Base-by-base conservation (phyloP, 2,888 invertebrate species). In the Oegoconia quadripuncta region DNA sequence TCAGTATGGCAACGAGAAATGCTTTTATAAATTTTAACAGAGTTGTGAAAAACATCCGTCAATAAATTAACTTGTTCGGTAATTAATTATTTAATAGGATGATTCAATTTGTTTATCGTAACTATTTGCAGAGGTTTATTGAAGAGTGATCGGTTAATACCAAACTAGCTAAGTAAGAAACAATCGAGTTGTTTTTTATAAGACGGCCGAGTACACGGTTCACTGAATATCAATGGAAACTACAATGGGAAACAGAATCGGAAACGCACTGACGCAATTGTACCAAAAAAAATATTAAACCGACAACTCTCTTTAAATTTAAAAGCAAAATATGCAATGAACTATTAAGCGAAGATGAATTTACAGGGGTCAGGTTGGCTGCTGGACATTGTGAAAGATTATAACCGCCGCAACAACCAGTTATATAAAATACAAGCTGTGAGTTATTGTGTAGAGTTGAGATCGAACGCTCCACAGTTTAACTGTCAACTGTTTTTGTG, bases 361-460 rank as follows among this genome's bases (percentile, higher is more conserved):
- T 42, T 42, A 34, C 59, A 56, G 52, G 60, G 62, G 65, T 64
- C 64, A 53, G 37, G 44, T 8, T 31, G 37, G 41, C 30, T 33
- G 39, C 29, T 17, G 27, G 31, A 37, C 42, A 50, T 84, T 83
- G 79, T 68, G 81, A 77, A 81, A 86, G 63, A 71, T 32, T 34
- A 44, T 46, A 40, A 37, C 51, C 46, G 52, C 60, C 54, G 80
- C 83, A 79, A 82, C 62, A 61, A 49, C 50, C 46, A 59, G 74
- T 82, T 83, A 83, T 86, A 86, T 84, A 86, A 86, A 84, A 74
- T 66, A 78, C 69, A 71, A 62, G 48, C 55, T 44, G 59, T 52
- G 69, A 67, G 54, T 64, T 57, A 57, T 55, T 54, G 49, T 52
- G 51, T 61, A 61, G 72, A 78, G 70, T 78, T 70, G 51, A 42